Conservation (phyloP, 2,888 invertebrate genomes). For the Tromatobia lineatoria region DNA sequence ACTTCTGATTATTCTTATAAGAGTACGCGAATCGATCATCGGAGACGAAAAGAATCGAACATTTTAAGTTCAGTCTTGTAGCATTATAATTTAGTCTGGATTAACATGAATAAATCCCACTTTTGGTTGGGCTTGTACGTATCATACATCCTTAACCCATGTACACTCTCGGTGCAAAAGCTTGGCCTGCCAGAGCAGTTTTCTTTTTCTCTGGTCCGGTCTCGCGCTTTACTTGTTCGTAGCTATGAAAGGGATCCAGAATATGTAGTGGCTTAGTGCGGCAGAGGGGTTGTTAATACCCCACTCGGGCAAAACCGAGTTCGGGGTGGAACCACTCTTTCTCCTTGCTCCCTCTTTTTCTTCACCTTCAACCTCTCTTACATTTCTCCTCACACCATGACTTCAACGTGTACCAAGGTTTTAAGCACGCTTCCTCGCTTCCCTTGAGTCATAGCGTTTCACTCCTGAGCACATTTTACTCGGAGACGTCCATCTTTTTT, state of each 20-base stretch:
- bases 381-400: conserved; percentile 20
- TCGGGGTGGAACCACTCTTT: not conserved
- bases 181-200: conserved; percentile 37
- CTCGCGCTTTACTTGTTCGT: conserved; percentile 29
- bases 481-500: not conserved
- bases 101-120: no score
- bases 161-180: conserved; percentile 33
- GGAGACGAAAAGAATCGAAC: no score
- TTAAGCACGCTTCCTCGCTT: conserved; percentile 14
- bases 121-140: no score
- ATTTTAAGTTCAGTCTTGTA: no score
- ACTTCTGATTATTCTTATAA: no score
- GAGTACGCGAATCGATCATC: no score
- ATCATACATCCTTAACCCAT: conserved; percentile 49
- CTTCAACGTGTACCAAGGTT: conserved; percentile 5
- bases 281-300: conserved; percentile 35
- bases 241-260: conserved; percentile 37
- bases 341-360: not conserved
- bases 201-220: conserved; percentile 9
- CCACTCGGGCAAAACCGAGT: conserved; percentile 28
- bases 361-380: conserved; percentile 8
- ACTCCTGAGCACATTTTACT: not conserved
- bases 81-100: no score
- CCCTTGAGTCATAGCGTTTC: not conserved
- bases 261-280: conserved; percentile 42